These are phyloP conservation scores for Apis mellifera DNA, from an alignment of 1,140 invertebrate genomes.

Conservation along the genomic window Amel_HAv3.1 CM009940.2:1172001-1172500, in stretches of 20 bases:
- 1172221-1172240: conserved; percentile 47
- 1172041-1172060: not conserved
- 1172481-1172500: conserved; percentile 38
- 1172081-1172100: not conserved
- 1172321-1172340: conserved; percentile 30
- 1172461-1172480: conserved; percentile 4
- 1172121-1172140: conserved; percentile 14
- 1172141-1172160: conserved; percentile 17
- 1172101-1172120: conserved; percentile 30
- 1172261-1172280: not conserved
- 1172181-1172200: conserved; percentile 21
- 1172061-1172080: not conserved
- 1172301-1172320: conserved; percentile 26
- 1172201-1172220: conserved; percentile 44
- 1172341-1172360: not conserved
- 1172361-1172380: not conserved
- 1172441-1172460: not conserved
- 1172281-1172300: conserved; percentile 43
- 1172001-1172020: not conserved
- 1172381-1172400: not conserved
- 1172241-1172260: conserved; percentile 1
- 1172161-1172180: not conserved
- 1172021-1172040: too few relatives aligned
- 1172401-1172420: conserved; percentile 1
- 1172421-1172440: not conserved